Evolutionary conservation across 2,113 vertebrate genomes (phyloP).

Genomic region (Catharus fuscescens): DNA sequence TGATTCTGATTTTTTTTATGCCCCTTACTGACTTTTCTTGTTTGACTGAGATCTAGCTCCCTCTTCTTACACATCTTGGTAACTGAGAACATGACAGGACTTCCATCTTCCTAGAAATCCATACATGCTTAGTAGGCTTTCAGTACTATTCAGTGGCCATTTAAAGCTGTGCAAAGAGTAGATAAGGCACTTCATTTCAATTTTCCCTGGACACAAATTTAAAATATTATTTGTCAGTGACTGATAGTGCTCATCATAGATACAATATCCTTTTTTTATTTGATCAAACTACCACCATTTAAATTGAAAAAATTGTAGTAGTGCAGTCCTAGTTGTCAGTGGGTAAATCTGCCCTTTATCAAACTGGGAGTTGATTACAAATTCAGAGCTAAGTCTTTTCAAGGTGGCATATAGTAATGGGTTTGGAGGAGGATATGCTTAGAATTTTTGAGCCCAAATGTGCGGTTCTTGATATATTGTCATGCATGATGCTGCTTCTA

Average conservation of each 20-base stretch:
- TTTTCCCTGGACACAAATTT: not conserved
- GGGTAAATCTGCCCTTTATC: not conserved
- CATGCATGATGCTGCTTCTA: not conserved
- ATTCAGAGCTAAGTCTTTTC: not conserved
- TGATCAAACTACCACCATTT: not conserved
- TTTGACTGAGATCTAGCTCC: not conserved
- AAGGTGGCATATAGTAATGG: not conserved
- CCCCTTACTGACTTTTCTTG: not conserved
- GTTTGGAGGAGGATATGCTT: not conserved
- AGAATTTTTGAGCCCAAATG: not conserved
- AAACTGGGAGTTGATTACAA: not conserved
- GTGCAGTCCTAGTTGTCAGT: not conserved
- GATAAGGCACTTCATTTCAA: not conserved
- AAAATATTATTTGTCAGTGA: not conserved
- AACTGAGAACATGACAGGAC: not conserved
- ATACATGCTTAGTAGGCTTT: not conserved
- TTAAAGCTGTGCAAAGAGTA: not conserved
- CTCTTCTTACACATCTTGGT: not conserved
- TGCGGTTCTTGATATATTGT: not conserved
- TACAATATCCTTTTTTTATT: not conserved
- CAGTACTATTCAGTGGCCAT: not conserved
- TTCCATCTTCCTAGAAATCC: not conserved
- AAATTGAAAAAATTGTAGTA: not conserved
- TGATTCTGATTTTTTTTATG: not conserved
- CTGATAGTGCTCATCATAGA: not conserved